Base-by-base conservation (phyloP, 2,888 invertebrate species). In the Polyploca ridens region DNA sequence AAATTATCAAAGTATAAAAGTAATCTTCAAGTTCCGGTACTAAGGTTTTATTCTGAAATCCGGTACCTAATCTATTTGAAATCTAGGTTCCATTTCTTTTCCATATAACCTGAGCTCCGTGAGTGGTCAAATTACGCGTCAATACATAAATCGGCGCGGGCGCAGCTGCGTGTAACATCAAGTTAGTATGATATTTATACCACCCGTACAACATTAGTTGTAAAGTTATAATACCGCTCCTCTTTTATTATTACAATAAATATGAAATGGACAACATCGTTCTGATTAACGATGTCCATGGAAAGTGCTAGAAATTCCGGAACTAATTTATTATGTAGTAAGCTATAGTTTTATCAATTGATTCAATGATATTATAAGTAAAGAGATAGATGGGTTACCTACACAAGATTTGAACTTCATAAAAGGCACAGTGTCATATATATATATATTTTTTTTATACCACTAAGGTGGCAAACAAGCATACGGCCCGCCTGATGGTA, bases 171-270 rank as follows among this genome's bases (percentile, higher is more conserved):
- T 54, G 54, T 16, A 58, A 57, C 27, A 44, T 33, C 33, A 33
- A 61, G 59, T 16, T 38, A 60, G 38, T 35, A 60, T 41, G 19
- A 41, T 63, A 60, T 41, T 63, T 63, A 71, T 70, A 65, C 78
- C 78, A 78, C 78, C 79, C 79, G 73, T 62, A 66, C 63, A 44
- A 70, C 67, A 65, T 65, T 65, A 68, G 67, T 74, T 70, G 72
- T 69, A 73, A 68, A 77, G 74, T 81, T 82, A 80, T 81, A 72
- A 75, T 63, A 70, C 69, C 69, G 73, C 70, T 75, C 69, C 75
- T 67, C 71, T 74, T 27, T 82, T 82, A 83, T 81, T 79, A 77
- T 79, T 79, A 76, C 81, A 79, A 84, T 84, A 84, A 83, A 83
- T 82, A 83, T 81, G 75, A 82, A 75, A 73, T 72, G 75, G 70